These are phyloP conservation scores for Corynorhinus townsendii DNA, from an alignment of 2,113 vertebrate species.

Conservation along the genomic window DNA sequence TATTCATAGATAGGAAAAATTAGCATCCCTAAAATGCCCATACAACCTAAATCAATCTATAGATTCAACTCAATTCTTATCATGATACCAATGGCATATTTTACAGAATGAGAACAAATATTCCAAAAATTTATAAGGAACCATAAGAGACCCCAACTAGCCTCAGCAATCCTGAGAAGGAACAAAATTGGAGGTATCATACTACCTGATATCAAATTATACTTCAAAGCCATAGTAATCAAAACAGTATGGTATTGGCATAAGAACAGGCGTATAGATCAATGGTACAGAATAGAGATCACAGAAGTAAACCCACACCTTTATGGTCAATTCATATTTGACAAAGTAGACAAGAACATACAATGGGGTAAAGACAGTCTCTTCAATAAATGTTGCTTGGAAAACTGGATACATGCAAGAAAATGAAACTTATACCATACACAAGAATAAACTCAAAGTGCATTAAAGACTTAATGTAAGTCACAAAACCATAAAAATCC, in stretches of 20 bases:
- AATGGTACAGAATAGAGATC: neutral
- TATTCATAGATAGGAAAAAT: neutral
- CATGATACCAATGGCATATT: neutral
- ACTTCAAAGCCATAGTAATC: neutral
- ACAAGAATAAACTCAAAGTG: too few species aligned
- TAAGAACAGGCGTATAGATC: neutral
- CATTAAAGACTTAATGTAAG: too few species aligned
- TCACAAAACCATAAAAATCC: too few species aligned
- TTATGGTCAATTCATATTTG: neutral
- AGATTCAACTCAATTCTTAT: neutral
- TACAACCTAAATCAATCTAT: neutral
- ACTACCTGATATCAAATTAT: neutral
- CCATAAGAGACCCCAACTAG: neutral
- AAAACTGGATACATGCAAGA: too few species aligned
- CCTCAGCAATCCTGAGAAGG: neutral
- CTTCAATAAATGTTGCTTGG: too few species aligned
- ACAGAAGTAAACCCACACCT: neutral
- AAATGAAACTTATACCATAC: too few species aligned
- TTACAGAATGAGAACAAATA: neutral
- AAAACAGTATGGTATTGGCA: neutral
- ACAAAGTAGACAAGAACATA: neutral
- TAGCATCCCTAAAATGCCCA: neutral
- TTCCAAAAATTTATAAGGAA: neutral
- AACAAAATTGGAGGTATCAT: neutral
- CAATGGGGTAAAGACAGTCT: too few species aligned